Percentiles rank a stretch among this genome's conserved stretches.
Evolutionary conservation across 2,797 vertebrate species (phyloP).

Genomic region (Phrynocephalus guinanensis): DNA sequence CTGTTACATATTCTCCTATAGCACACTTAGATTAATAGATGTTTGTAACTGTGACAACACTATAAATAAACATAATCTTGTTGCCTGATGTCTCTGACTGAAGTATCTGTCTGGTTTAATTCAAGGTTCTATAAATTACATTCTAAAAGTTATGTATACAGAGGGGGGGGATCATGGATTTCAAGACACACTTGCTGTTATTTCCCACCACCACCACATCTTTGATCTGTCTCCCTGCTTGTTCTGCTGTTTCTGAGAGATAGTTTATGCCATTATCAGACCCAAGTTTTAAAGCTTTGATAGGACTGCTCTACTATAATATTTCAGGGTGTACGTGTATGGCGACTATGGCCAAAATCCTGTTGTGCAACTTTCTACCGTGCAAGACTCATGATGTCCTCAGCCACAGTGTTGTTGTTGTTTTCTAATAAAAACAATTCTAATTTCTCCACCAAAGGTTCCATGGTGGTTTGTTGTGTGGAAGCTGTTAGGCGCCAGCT

Average conservation of each 20-base stretch:
- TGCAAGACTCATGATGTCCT: too few species aligned
- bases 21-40: slow-evolving; percentile 14
- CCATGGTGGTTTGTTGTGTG: too few species aligned
- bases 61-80: slow-evolving; percentile 11
- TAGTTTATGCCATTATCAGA: background rate
- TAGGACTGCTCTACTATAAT: background rate
- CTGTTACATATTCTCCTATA: background rate
- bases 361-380: too few species aligned
- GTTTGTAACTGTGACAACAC: background rate
- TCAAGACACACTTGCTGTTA: background rate
- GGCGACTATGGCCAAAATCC: too few species aligned
- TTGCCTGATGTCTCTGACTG: background rate
- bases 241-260: background rate
- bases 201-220: background rate
- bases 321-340: background rate
- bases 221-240: background rate
- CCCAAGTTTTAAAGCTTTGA: background rate
- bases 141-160: background rate
- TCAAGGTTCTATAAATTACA: background rate
- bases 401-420: too few species aligned
- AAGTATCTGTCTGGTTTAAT: slow-evolving; percentile 11
- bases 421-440: too few species aligned
- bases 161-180: background rate
- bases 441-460: too few species aligned
- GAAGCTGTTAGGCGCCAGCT: too few species aligned